Evolutionary conservation across 2,113 vertebrate genomes (phyloP).

Genomic region (Oplegnathus fasciatus): DNA sequence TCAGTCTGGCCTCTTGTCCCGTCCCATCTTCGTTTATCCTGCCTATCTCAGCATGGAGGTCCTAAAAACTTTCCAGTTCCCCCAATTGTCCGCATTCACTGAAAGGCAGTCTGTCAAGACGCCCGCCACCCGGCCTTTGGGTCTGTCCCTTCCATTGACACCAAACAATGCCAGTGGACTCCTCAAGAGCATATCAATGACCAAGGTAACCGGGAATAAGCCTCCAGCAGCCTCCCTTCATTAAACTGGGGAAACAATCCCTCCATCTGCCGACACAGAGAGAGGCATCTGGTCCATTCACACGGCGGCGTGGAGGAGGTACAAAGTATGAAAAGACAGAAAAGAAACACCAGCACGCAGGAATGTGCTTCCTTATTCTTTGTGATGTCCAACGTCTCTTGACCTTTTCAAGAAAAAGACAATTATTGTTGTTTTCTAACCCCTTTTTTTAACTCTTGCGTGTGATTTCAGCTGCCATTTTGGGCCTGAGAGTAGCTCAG

Average conservation of each 20-base stretch:
- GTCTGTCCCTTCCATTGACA: slow-evolving; percentile 49
- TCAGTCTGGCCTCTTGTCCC: not conserved
- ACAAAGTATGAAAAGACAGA: slow-evolving; percentile 35
- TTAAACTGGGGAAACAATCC: slow-evolving; percentile 73
- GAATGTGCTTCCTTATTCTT: slow-evolving; percentile 62
- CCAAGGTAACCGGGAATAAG: slow-evolving; percentile 64
- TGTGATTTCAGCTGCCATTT: not conserved
- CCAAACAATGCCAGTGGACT: slow-evolving; percentile 59
- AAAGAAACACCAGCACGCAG: slow-evolving; percentile 57
- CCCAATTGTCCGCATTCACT: not conserved
- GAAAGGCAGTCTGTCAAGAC: slow-evolving; percentile 49
- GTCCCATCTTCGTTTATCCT: slow-evolving; percentile 2
- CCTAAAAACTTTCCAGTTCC: slow-evolving; percentile 17
- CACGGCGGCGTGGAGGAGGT: slow-evolving; percentile 53
- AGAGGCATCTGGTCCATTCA: slow-evolving; percentile 78
- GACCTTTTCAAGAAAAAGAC: slow-evolving; percentile 38
- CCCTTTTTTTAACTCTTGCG: too few species aligned
- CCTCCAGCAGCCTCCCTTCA: slow-evolving; percentile 64
- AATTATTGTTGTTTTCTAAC: slow-evolving; percentile 6
- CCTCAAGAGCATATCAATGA: slow-evolving; percentile 76
- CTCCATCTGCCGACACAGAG: slow-evolving; percentile 74
- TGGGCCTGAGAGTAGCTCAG: too few species aligned
- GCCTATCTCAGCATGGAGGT: slow-evolving; percentile 2
- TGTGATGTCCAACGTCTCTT: slow-evolving; percentile 12
- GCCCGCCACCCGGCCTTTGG: slow-evolving; percentile 46